Evolutionary conservation across 2,113 vertebrate genomes (phyloP).

Genomic region (Brevimyrus niger): DNA sequence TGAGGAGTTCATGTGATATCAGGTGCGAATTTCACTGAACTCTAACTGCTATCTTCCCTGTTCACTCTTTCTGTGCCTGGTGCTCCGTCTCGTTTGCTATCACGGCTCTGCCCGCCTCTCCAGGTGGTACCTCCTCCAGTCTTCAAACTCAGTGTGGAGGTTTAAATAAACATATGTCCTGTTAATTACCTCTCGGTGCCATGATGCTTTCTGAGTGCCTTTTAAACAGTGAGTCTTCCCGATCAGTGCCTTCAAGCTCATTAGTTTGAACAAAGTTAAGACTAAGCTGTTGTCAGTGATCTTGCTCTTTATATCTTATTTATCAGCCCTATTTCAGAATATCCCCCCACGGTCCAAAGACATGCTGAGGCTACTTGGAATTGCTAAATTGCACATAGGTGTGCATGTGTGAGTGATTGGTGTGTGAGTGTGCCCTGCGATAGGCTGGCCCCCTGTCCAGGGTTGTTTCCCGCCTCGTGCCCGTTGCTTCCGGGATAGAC

Average conservation of each 20-base stretch:
- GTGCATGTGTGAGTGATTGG: too few species aligned
- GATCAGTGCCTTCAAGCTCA: constrained; percentile 24
- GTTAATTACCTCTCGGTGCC: constrained; percentile 55
- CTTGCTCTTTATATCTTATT: background rate
- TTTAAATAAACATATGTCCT: constrained; percentile 66
- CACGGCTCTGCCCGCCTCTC: constrained; percentile 33
- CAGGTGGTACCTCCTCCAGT: constrained; percentile 53
- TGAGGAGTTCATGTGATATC: constrained; percentile 58
- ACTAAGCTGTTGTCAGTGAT: background rate
- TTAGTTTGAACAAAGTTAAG: background rate
- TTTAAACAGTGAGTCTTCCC: constrained; percentile 31
- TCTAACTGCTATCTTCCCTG: constrained; percentile 44
- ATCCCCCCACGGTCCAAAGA: too few species aligned
- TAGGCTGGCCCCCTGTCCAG: too few species aligned
- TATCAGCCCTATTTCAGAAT: background rate
- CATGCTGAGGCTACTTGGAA: too few species aligned
- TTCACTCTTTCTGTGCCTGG: constrained; percentile 25
- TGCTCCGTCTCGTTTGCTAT: background rate
- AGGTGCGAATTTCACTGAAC: constrained; percentile 58
- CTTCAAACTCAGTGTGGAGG: constrained; percentile 55
- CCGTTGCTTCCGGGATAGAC: too few species aligned
- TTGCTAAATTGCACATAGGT: too few species aligned
- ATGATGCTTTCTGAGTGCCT: constrained; percentile 39
- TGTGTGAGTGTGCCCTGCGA: too few species aligned
- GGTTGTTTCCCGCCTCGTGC: too few species aligned